Evolutionary conservation across 2,113 vertebrate genomes (phyloP).

Genomic region (Tapirus terrestris): DNA sequence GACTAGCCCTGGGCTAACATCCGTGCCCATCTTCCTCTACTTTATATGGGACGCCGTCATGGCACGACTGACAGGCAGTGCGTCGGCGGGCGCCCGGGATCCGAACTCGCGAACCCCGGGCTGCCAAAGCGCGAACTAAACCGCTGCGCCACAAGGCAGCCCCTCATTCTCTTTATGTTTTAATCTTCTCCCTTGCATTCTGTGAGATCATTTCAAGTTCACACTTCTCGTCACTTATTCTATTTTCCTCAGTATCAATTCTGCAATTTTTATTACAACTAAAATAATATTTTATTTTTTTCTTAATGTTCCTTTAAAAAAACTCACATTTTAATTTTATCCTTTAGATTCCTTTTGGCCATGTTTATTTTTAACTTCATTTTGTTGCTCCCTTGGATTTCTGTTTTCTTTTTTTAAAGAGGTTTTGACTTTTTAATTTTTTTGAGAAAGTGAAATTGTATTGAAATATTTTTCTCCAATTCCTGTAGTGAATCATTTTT

Average conservation of each 20-base stretch:
- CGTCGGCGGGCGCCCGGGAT: no score
- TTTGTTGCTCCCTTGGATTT: background rate
- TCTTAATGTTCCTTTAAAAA: slow-evolving; percentile 12
- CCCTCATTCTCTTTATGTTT: background rate
- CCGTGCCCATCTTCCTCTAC: no score
- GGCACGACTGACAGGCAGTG: no score
- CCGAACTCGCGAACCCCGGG: no score
- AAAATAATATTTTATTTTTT: background rate
- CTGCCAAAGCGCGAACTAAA: no score
- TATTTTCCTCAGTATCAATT: background rate
- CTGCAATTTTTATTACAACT: background rate
- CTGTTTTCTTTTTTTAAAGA: background rate
- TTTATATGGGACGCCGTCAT: no score
- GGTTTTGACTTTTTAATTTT: background rate
- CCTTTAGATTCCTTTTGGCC: background rate
- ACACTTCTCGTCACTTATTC: background rate
- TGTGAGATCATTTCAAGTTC: background rate
- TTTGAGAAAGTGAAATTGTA: background rate
- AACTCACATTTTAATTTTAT: background rate
- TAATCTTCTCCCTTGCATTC: background rate
- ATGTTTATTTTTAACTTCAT: background rate
- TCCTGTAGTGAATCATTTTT: background rate
- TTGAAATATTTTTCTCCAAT: background rate
- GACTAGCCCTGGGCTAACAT: no score
- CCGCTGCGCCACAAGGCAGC: no score